Percentiles rank a stretch among this genome's conserved stretches.
Evolutionary conservation across 2,888 invertebrate species (phyloP).

Genomic region (Perizoma flavofasciatum): DNA sequence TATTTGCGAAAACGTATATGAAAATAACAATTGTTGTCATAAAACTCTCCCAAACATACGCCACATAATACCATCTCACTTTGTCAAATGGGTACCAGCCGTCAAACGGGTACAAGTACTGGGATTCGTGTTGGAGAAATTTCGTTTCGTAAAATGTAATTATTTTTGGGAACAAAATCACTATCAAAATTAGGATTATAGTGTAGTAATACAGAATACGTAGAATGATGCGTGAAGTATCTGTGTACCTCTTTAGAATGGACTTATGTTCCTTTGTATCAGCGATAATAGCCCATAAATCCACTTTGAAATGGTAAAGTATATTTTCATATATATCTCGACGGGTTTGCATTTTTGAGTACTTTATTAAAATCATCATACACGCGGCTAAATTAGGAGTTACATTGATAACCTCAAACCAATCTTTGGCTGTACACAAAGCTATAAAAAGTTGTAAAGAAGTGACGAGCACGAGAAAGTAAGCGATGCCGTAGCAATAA

Average conservation of each 20-base stretch:
- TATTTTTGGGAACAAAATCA: slow-evolving; percentile 62
- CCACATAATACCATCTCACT: slow-evolving; percentile 61
- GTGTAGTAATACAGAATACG: slow-evolving; percentile 59
- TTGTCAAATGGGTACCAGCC: slow-evolving; percentile 76
- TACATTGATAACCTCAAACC: slow-evolving; percentile 63
- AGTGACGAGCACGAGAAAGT: slow-evolving; percentile 50
- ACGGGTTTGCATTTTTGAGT: slow-evolving; percentile 54
- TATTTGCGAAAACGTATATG: slow-evolving; percentile 56
- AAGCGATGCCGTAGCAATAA: slow-evolving; percentile 47
- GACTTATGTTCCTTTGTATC: slow-evolving; percentile 46
- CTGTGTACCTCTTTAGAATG: slow-evolving; percentile 53
- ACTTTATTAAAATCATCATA: slow-evolving; percentile 61
- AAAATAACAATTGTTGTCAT: slow-evolving; percentile 65
- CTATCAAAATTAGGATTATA: slow-evolving; percentile 49
- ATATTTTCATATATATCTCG: slow-evolving; percentile 54
- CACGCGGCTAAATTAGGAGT: slow-evolving; percentile 69
- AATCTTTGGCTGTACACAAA: slow-evolving; percentile 54
- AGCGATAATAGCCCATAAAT: slow-evolving; percentile 57
- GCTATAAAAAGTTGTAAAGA: slow-evolving; percentile 55
- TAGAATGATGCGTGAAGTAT: slow-evolving; percentile 47
- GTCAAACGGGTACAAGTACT: slow-evolving; percentile 65
- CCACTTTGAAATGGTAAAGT: slow-evolving; percentile 54
- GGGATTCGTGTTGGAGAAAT: slow-evolving; percentile 48
- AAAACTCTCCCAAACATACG: slow-evolving; percentile 66
- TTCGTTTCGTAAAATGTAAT: slow-evolving; percentile 61